Base-by-base conservation (phyloP, 2,113 vertebrate species). In the Sinocyclocheilus grahami region DNA sequence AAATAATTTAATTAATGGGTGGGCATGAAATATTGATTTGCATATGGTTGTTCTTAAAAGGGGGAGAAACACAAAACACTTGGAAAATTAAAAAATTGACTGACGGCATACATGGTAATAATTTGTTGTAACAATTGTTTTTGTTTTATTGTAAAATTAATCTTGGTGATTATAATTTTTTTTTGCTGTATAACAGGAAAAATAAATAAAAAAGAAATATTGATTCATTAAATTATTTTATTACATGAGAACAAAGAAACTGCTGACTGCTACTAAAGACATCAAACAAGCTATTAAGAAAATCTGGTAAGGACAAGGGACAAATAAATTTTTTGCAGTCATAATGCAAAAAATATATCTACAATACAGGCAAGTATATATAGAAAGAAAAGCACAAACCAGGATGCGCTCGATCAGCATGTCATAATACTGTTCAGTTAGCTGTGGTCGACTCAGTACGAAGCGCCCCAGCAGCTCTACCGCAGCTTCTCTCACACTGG, bases 381-480 rank as follows among this genome's bases (percentile, higher is more conserved):
- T 14, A 12, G 9, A 63, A 46, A 46, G 39, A 14, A 76, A 27
- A 8, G 30, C 18, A 80, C 89, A 22, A 39, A 90, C 89, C 89
- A 90, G 71, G 75, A 90, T 90, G 33, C 89, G 85, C 93, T 99
- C 98, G 78, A 99, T 97, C 85, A 99, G 95, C 98, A 99, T 99
- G 88, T 99, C 98, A 30, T 99, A 99, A 96, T 99, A 99, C 96
- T 99, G 98, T 92, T 99, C 98, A 53, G 98, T 99, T 90, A 99
- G 97, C 92, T 99, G 97, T 80, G 98, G 98, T 88, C 97, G 96
- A 92, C 98, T 98, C 74, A 99, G 96, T 53, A 99, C 98, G 91
- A 99, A 99, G 87, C 95, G 96, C 12, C 98, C 98, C 24, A 99
- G 94, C 53, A 99, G 94, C 91, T 99, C 98, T 30, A 99, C 98